phyloP scores from a whole-genome alignment of 2,888 invertebrate species.

The Callinectes sapidus region DNA sequence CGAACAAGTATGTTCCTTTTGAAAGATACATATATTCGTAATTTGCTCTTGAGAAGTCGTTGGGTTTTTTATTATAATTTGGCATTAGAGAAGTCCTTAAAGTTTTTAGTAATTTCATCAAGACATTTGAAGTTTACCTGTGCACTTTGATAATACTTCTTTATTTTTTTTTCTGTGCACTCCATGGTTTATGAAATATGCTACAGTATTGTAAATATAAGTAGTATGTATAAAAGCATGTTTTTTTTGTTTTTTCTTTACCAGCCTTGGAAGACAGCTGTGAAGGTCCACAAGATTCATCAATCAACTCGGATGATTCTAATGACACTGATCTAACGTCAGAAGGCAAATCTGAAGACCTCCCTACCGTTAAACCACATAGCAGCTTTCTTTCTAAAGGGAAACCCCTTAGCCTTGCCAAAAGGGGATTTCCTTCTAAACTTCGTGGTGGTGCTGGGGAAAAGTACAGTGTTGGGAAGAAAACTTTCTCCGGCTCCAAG shows the following conservation, averaged over 20 bases:
- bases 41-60: too few relatives aligned
- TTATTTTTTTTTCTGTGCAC: too few relatives aligned
- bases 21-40: too few relatives aligned
- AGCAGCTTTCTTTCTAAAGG: slow-evolving; percentile 56
- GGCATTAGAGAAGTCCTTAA: too few relatives aligned
- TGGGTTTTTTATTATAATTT: too few relatives aligned
- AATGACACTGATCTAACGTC: slow-evolving; percentile 62
- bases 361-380: slow-evolving; percentile 49
- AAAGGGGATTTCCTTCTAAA: slow-evolving; percentile 68
- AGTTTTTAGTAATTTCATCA: too few relatives aligned
- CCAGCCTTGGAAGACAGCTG: slow-evolving; percentile 62
- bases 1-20: slow-evolving; percentile 44
- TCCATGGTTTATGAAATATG: too few relatives aligned
- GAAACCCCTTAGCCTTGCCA: slow-evolving; percentile 66
- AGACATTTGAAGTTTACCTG: too few relatives aligned
- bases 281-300: slow-evolving; percentile 63
- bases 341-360: slow-evolving; percentile 53
- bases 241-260: too few relatives aligned
- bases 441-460: slow-evolving; percentile 51
- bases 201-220: background rate
- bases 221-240: background rate
- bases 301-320: slow-evolving; percentile 66
- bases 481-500: slow-evolving; percentile 48
- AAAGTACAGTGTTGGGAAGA: slow-evolving; percentile 48
- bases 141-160: too few relatives aligned